A percentile compares a stretch with the other conserved stretches of the same genome.
phyloP scores from a whole-genome alignment of 1,140 invertebrate genomes.

The Neodiprion pinetum region DNA sequence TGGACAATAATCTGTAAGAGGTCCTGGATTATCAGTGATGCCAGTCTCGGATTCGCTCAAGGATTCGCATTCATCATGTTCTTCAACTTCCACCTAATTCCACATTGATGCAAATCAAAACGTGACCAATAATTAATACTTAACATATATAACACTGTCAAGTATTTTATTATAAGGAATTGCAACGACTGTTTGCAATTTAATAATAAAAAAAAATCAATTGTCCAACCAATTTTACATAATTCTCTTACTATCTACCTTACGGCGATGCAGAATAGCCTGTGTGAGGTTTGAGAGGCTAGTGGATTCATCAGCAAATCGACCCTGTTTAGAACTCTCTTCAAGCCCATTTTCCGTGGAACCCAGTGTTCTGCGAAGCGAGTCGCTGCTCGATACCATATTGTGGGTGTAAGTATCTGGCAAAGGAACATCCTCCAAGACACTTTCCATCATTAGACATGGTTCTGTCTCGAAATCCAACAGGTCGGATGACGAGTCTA shows the following conservation, averaged over 20 bases:
- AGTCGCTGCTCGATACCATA: constrained; percentile 69
- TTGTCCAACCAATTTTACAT: not conserved
- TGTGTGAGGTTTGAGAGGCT: constrained; percentile 57
- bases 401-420: constrained; percentile 73
- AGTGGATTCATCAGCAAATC: constrained; percentile 49
- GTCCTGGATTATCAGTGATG: constrained; percentile 45
- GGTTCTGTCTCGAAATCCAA: constrained; percentile 81
- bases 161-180: not conserved
- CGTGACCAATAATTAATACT: too few species aligned
- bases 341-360: constrained; percentile 50
- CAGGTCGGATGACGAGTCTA: constrained; percentile 69
- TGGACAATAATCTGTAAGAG: constrained; percentile 52
- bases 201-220: not conserved
- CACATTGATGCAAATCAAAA: constrained; percentile 2
- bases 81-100: constrained; percentile 52
- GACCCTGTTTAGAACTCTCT: constrained; percentile 39
- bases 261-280: constrained; percentile 55
- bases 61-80: constrained; percentile 56
- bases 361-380: constrained; percentile 52
- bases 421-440: constrained; percentile 70
- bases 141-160: too few species aligned
- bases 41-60: constrained; percentile 53
- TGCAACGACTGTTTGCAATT: not conserved
- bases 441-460: constrained; percentile 79
- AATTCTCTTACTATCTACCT: constrained; percentile 32